Evolutionary conservation across 2,797 vertebrate species (phyloP), one percentile per base, ranked within the genome.

Genomic region (Paramormyrops hopkinsi): DNA sequence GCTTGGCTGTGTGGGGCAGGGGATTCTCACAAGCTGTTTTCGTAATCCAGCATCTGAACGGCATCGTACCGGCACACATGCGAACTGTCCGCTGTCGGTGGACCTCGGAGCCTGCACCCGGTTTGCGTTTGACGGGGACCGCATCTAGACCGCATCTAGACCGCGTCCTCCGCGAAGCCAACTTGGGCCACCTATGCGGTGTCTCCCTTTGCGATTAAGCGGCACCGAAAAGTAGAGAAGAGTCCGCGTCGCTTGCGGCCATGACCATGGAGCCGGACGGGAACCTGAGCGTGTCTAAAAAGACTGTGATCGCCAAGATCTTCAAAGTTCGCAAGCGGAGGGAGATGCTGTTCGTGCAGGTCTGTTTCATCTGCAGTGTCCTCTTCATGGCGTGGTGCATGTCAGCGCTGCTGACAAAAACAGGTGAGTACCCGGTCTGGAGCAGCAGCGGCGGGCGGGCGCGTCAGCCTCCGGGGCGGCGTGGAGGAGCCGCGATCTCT

Each of bases 291-390:
- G 91, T 91, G 90, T 95, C 95, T 83, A 96, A 95, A 92, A 96
- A 95, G 95, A 95, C 94, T 2, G 94, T 94, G 33, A 94, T 96
- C 0, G 88, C 93, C 0, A 96, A 95, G 92, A 95, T 96, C 83
- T 96, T 96, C 19, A 96, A 96, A 96, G 96, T 96, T 96, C 96
- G 96, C 90, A 96, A 96, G 93, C 94, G 96, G 95, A 94, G 96
- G 89, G 96, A 97, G 94, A 96, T 96, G 96, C 93, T 97, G 54
- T 93, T 95, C 86, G 95, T 95, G 19, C 96, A 97, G 93, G 94
- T 96, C 92, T 96, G 95, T 90, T 95, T 96, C 65, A 93, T 96
- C 92, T 97, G 96, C 96, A 95, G 96, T 90, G 93, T 95, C 91
- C 95, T 97, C 89, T 93, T 95, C 92, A 93, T 95, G 93, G 96